Evolutionary conservation across 37 sponge, comb jelly and placozoan genomes (phyloP).

Genomic region (Oopsacas minuta): DNA sequence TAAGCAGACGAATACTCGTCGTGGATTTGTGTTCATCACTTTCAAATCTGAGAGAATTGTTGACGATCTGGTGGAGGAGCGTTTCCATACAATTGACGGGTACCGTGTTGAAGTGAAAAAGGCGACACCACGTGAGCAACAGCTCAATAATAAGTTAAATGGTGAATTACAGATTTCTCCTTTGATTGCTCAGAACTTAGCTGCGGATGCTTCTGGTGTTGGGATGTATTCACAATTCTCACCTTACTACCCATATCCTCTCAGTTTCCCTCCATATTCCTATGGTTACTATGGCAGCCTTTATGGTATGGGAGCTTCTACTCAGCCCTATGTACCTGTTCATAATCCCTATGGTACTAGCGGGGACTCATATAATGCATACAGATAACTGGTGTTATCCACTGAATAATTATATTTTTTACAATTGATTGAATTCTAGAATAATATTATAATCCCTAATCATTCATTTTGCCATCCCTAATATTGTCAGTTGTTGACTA

Average conservation of each 20-base stretch:
- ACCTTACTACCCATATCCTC: background rate
- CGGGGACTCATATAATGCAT: background rate
- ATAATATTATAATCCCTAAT: constrained; percentile 16
- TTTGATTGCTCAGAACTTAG: background rate
- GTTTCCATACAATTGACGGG: constrained; percentile 29
- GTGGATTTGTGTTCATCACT: constrained; percentile 59
- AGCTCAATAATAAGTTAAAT: background rate
- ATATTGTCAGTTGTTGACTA: constrained; percentile 13
- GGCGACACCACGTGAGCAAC: constrained; percentile 50
- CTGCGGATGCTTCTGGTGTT: background rate
- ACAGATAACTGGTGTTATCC: background rate
- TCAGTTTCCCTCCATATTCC: background rate
- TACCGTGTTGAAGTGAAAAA: constrained; percentile 51
- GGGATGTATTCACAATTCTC: constrained; percentile 13
- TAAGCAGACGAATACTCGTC: constrained; percentile 27
- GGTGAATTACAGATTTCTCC: background rate
- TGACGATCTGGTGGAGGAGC: constrained; percentile 30
- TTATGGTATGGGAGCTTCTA: background rate
- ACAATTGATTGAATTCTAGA: constrained; percentile 13
- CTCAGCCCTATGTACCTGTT: constrained; percentile 13
- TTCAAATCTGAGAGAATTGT: constrained; percentile 37
- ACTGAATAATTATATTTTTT: background rate
- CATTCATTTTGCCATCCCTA: background rate
- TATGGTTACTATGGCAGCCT: background rate
- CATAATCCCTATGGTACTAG: background rate